phyloP scores from a whole-genome alignment of 2,888 invertebrate species.

The Punctoribates punctum region DNA sequence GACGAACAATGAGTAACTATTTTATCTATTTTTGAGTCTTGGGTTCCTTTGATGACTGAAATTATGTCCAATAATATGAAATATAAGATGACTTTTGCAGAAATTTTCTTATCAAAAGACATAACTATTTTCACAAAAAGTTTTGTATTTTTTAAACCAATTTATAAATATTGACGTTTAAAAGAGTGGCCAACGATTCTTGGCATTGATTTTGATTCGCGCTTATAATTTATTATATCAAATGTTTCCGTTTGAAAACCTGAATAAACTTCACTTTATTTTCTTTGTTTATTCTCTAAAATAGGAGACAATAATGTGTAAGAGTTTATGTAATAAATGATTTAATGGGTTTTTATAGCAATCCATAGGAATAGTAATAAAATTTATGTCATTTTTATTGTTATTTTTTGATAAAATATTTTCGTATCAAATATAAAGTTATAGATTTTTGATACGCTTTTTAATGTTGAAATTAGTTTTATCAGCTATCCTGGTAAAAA shows the following conservation, averaged over 20 bases:
- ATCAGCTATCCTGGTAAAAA: too few relatives aligned
- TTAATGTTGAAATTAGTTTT: neutral
- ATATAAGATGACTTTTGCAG: neutral
- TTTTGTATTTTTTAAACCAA: too few relatives aligned
- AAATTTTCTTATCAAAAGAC: neutral
- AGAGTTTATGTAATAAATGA: neutral
- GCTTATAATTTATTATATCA: too few relatives aligned
- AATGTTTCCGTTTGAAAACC: too few relatives aligned
- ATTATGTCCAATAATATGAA: neutral
- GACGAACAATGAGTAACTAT: neutral
- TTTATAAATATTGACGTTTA: too few relatives aligned
- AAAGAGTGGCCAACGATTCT: too few relatives aligned
- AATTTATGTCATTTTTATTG: neutral
- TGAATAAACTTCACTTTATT: neutral
- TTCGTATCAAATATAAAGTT: neutral
- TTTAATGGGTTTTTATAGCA: neutral
- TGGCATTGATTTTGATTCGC: too few relatives aligned
- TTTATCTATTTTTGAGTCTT: neutral
- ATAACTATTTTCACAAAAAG: too few relatives aligned
- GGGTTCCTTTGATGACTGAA: neutral
- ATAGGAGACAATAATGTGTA: neutral
- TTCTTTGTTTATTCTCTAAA: neutral
- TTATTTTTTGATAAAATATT: neutral
- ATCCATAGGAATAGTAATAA: neutral
- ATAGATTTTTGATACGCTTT: neutral